Percentiles rank a stretch among this genome's conserved stretches.
These are phyloP conservation scores for Eueides isabella DNA, from an alignment of 1,140 invertebrate species.

Conservation along the genomic window DNA sequence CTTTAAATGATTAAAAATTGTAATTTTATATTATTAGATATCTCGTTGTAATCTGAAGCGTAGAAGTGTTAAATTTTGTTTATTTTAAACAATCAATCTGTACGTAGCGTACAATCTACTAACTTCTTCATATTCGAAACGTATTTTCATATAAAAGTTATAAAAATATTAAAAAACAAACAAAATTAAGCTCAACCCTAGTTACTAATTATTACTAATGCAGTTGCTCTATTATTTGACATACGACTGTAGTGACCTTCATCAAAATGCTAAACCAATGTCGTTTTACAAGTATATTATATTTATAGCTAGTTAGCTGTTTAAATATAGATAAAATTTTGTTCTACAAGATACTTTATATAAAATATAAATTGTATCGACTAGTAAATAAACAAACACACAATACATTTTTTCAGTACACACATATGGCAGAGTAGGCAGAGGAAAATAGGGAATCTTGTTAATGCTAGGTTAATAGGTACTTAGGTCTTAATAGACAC, in stretches of 20 bases:
- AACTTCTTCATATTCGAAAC: background rate
- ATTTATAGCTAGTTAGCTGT: background rate
- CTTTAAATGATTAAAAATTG: no score
- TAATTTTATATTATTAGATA: no score
- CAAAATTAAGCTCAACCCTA: slow-evolving; percentile 11
- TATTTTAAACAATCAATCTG: no score
- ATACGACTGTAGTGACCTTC: slow-evolving; percentile 45
- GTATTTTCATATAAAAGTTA: background rate
- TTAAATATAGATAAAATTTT: background rate
- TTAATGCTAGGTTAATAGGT: no score
- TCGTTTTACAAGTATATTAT: slow-evolving; percentile 5
- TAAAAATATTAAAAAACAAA: background rate
- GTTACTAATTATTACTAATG: slow-evolving; percentile 8
- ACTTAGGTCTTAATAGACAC: no score
- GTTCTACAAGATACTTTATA: background rate
- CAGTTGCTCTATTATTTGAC: slow-evolving; percentile 36
- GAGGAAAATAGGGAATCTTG: no score
- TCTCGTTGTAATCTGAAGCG: no score
- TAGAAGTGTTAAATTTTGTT: no score
- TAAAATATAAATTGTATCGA: background rate
- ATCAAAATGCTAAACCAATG: slow-evolving; percentile 49
- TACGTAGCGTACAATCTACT: no score
- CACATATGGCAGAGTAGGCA: no score
- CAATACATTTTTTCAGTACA: background rate
- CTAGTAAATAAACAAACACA: background rate